A percentile compares a stretch with the other conserved stretches of the same genome.
Conservation (phyloP, 2,113 vertebrate genomes). For the Salvelinus namaycush region DNA sequence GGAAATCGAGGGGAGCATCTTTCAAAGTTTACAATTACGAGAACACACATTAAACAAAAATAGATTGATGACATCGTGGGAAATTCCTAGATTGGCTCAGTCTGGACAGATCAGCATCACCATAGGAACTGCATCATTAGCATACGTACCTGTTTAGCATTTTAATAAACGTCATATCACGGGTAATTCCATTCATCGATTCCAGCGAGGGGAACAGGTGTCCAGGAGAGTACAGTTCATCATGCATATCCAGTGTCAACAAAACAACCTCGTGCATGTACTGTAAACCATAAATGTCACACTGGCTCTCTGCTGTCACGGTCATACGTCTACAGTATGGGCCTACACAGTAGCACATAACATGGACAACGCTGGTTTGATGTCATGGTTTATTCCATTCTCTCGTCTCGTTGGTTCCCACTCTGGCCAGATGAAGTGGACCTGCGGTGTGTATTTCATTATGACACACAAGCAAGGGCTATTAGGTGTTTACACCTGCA, state of each 20-base stretch:
- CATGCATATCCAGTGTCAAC: neutral
- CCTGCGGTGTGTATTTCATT: no score
- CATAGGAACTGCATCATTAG: neutral
- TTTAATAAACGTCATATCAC: no score
- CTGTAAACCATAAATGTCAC: slow-evolving; percentile 16
- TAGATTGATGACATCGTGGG: neutral
- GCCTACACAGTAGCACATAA: no score
- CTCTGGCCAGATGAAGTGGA: neutral
- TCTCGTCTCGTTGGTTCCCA: neutral
- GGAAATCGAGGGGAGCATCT: neutral
- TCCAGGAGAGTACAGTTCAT: neutral
- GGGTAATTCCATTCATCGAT: no score
- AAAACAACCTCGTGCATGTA: neutral
- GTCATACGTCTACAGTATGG: no score
- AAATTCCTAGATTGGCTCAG: neutral
- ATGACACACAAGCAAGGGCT: no score
- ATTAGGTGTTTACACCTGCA: neutral
- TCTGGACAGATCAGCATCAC: neutral
- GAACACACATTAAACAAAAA: neutral
- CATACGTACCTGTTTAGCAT: no score
- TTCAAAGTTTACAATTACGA: neutral
- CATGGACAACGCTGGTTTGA: no score
- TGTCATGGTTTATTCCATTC: no score
- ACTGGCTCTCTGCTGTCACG: neutral
- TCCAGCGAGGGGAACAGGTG: slow-evolving; percentile 15